Evolutionary conservation across 2,113 vertebrate species (phyloP).

Genomic region (Peromyscus californicus): DNA sequence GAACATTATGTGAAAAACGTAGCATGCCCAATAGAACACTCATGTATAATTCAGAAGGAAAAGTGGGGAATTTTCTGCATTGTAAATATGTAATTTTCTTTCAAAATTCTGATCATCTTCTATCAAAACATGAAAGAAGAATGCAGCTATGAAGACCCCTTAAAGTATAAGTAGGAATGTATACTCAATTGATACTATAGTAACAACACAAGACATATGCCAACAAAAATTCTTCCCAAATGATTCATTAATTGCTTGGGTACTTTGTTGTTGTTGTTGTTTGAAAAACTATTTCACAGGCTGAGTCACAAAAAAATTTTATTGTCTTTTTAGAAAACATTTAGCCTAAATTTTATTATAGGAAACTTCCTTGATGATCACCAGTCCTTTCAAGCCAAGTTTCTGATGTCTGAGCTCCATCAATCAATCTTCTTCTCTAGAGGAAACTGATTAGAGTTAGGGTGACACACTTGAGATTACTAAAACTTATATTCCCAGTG

Average conservation of each 20-base stretch:
- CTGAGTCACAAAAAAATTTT: neutral
- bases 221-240: neutral
- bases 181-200: neutral
- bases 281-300: neutral
- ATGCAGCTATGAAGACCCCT: neutral
- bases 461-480: neutral
- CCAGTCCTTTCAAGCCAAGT: neutral
- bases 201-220: neutral
- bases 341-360: neutral
- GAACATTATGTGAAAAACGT: neutral
- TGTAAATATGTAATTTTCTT: neutral
- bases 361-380: neutral
- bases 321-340: neutral
- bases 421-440: neutral
- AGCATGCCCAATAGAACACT: neutral
- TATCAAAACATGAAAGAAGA: neutral
- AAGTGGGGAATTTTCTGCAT: neutral
- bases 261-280: neutral
- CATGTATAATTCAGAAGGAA: neutral
- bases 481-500: neutral
- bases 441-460: neutral
- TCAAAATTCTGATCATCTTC: neutral
- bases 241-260: neutral
- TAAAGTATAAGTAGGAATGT: neutral
- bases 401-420: neutral